Evolutionary conservation across 2,797 vertebrate genomes (phyloP), one percentile per base, ranked within the genome.

Genomic region (Hafferia zeledoni): DNA sequence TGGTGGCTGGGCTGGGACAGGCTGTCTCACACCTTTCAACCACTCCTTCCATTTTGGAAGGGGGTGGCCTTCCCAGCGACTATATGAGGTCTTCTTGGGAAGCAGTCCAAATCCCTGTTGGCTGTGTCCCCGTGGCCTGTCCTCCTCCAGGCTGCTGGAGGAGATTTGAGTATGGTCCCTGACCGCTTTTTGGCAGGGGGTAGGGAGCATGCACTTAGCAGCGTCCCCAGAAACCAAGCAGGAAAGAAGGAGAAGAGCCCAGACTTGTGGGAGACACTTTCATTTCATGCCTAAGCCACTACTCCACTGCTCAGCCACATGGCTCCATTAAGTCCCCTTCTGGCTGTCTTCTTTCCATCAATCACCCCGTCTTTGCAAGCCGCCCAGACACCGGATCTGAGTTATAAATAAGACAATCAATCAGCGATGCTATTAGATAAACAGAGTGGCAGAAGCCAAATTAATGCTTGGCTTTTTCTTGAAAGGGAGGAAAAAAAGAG

Each of bases 331-430:
- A 95, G 84, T 83, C 79, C 83, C 87, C 57, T 82, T 67, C 90
- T 83, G 84, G 65, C 94, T 94, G 92, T 94, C 91, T 94, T 92
- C 65, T 89, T 87, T 87, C 83, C 95, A 97, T 97, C 96, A 95
- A 96, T 97, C 96, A 97, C 37, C 20, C 72, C 3, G 33, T 95
- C 95, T 96, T 81, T 3, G 1, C 1, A 3, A 95, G 83, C 90
- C 69, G 83, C 90, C 70, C 90, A 90, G 96, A 90, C 91, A 94
- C 96, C 87, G 94, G 92, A 97, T 96, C 89, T 76, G 60, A 84
- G 69, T 87, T 95, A 93, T 96, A 96, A 97, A 93, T 94, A 97
- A 95, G 95, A 89, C 85, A 95, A 97, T 96, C 96, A 95, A 95
- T 97, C 96, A 96, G 76, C 1, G 9, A 87, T 91, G 83, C 92